Evolutionary conservation across 2,888 invertebrate genomes (phyloP), one percentile per base, ranked within the genome.

Genomic region (Scelioninae gen. 1): DNA sequence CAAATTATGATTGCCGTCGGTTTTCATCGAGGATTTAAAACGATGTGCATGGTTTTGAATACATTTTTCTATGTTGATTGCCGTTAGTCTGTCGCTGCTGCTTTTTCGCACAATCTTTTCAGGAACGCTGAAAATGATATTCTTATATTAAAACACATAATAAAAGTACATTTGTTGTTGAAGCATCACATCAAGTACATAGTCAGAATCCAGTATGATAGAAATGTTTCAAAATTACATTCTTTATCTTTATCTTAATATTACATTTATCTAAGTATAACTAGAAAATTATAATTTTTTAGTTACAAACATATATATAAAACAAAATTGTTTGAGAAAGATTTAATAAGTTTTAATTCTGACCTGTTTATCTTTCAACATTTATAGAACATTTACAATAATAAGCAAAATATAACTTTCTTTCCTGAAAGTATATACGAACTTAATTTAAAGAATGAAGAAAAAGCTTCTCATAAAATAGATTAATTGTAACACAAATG

Each of bases 101-200:
- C 91, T 93, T 94, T 94, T 90, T 95, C 95, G 93, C 96, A 96
- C 95, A 98, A 95, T 94, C 95, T 96, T 94, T 96, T 95, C 93
- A 97, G 95, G 95, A 98, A 98, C 86, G 90, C 92, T 92, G 89
- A n/a, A 89, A 87, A 75, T 43, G 1, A 47, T 8, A 63, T 16
- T 15, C 4, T 32, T 9, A 1, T 5, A 31, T 68, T 68, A 45
- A 23, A 16, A 45, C 9, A 29, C n/a, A 45, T 40, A 29, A 13
- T 29, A 5, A 66, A 66, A 66, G 13, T 43, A 16, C 5, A 0
- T 38, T 43, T 34, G 8, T 0, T 38, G 58, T 58, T n/a, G 7
- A 69, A 69, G 58, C 69, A 13, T 69, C 29, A 58, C 58, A 58
- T 47, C 7, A 69, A 11, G 34, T 49, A 69, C 13, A 38, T n/a